A percentile compares a stretch with the other conserved stretches of the same genome.
Conservation (phyloP, 2,888 invertebrate species). For the Drosophila lacicola region DNA sequence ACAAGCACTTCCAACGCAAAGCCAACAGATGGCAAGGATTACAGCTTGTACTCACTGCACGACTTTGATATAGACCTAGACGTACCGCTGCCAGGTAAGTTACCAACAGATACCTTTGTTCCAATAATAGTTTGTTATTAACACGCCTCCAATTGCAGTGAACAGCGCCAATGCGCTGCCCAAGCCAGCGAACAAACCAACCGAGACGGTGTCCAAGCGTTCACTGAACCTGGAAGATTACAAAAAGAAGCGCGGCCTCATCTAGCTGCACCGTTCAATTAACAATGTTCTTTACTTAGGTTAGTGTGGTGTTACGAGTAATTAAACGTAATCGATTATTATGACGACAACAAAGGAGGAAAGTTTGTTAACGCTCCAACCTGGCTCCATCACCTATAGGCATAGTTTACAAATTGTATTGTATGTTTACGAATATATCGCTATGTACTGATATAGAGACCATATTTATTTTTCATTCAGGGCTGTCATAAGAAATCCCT, state of each 20-base stretch:
- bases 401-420: slow-evolving; percentile 45
- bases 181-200: slow-evolving; percentile 90
- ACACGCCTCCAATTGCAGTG: slow-evolving; percentile 85
- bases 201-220: slow-evolving; percentile 92
- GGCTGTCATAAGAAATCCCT: not conserved
- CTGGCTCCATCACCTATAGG: slow-evolving; percentile 36
- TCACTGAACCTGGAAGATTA: slow-evolving; percentile 96
- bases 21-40: slow-evolving; percentile 86
- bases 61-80: slow-evolving; percentile 98
- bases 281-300: slow-evolving; percentile 29
- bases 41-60: slow-evolving; percentile 89
- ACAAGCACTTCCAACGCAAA: slow-evolving; percentile 58
- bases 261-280: slow-evolving; percentile 85
- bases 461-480: slow-evolving; percentile 14
- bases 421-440: slow-evolving; percentile 43
- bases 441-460: slow-evolving; percentile 34
- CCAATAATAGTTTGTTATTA: not conserved
- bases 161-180: slow-evolving; percentile 90
- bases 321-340: slow-evolving; percentile 44
- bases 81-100: slow-evolving; percentile 90
- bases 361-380: slow-evolving; percentile 30
- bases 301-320: slow-evolving; percentile 38
- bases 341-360: slow-evolving; percentile 23
- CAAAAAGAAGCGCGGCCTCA: slow-evolving; percentile 96
- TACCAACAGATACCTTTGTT: not conserved